Evolutionary conservation across 2,113 vertebrate species (phyloP).

Genomic region (Microcebus griseorufus): DNA sequence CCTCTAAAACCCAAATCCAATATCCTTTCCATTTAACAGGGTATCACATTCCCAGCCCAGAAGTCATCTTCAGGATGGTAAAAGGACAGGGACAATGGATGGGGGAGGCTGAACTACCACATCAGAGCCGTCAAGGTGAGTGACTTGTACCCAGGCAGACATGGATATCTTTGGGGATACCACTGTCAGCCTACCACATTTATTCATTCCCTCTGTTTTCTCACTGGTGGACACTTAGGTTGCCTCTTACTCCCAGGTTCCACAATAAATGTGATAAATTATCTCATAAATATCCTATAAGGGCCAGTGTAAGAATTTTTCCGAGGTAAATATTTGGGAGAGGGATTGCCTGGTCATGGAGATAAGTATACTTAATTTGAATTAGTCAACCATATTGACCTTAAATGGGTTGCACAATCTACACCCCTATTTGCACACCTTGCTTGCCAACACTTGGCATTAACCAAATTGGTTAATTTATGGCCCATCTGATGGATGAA

Average conservation of each 20-base stretch:
- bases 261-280: not conserved
- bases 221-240: too few relatives aligned
- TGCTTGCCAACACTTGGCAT: not conserved
- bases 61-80: not conserved
- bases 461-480: not conserved
- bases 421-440: not conserved
- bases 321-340: not conserved
- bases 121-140: not conserved
- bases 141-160: accelerated
- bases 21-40: conserved; percentile 23
- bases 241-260: not conserved
- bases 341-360: not conserved
- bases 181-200: not conserved
- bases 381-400: not conserved
- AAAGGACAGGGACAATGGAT: not conserved
- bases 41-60: not conserved
- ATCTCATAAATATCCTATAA: not conserved
- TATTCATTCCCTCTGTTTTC: not conserved
- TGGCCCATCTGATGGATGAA: not conserved
- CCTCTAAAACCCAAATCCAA: not conserved
- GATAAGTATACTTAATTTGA: not conserved
- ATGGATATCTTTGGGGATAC: not conserved
- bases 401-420: not conserved
- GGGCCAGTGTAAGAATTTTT: not conserved
- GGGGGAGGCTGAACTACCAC: not conserved